Evolutionary conservation across 2,113 vertebrate species (phyloP), one percentile per base, ranked within the genome.

Genomic region (Solenodon paradoxus): DNA sequence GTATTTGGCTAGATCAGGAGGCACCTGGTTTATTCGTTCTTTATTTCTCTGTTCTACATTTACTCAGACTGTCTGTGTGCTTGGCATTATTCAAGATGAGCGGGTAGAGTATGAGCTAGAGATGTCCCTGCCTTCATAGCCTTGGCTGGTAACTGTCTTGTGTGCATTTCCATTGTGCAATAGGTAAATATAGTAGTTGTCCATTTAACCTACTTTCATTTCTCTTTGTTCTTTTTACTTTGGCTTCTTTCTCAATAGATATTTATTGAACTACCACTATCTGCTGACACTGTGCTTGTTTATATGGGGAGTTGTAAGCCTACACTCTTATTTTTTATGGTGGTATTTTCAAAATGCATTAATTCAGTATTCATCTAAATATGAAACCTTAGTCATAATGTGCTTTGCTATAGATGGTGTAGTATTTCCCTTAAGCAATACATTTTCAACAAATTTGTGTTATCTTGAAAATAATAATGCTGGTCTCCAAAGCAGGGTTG

Each of bases 271-370:
- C 79, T 88, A 63, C 57, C 38, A 47, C 69, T 61, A 5, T 82
- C 87, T 90, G 92, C 94, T 94, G 95, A 96, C 59, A 61, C 19
- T 7, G 42, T 51, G 19, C 51, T 79, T 93, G n/a, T 68, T 89
- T 79, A 12, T 32, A 30, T 51, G 80, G 61, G 68, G 53, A 75
- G 30, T 49, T 87, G 79, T 89, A 94, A 95, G 69, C 63, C 55
- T 42, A 91, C 9, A 11, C 77, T 94, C 49, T 86, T 22, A 45
- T 89, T 86, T 83, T 68, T 19, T 66, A 12, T 0, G 7, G 87
- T 83, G 79, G 59, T 72, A 84, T 95, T 92, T 97, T 83, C 64
- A 88, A 93, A 95, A 89, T 53, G 88, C 83, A 92, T 88, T 95
- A 88, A 80, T 87, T 90, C 57, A 28, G 64, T n/a, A 45, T 84